Evolutionary conservation across 2,888 invertebrate genomes (phyloP), one percentile per base, ranked within the genome.

Genomic region (Ochropacha duplaris): DNA sequence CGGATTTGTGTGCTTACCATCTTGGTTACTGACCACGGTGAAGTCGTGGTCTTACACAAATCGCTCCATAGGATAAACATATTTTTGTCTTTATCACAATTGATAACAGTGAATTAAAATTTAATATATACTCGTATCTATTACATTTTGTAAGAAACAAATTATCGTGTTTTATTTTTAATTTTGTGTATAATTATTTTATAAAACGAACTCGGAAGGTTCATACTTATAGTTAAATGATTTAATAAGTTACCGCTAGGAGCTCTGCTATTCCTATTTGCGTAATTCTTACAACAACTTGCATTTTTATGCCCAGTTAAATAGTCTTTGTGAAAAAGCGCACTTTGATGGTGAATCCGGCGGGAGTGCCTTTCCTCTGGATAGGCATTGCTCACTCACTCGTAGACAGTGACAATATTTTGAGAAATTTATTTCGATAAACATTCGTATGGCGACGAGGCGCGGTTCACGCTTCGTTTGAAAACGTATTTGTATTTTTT

Each of bases 361-460:
- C 44, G 9, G 19, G 19, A 44, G 44, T 44, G 44, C n/a, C 8
- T 19, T 5, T 19, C 5, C 44, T 44, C 19, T 44, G 19, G 44
- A 44, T 44, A 44, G 44, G 44, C 44, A n/a, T 19, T 44, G 44
- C 44, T 44, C 44, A 44, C 44, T 44, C 44, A n/a, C 19, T 44
- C 44, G 44, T 44, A 44, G 44, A 44, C 44, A 44, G 44, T 44
- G 44, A 44, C 44, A 50, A 56, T 36, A 36, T 50, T 56, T 56
- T 56, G 14, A 12, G 34, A 50, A 56, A 56, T 50, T 56, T 56
- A 50, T 16, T 16, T 56, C 34, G 36, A 26, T 11, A 51, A 56
- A 56, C 50, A 56, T 22, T 22, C 50, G 50, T 12, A 9, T 8
- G 50, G 9, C 52, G 36, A 24, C 50, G 56, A 19, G 19, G 44